Conservation (phyloP, 2,888 invertebrate species). For the Parapristionchus giblindavisi region DNA sequence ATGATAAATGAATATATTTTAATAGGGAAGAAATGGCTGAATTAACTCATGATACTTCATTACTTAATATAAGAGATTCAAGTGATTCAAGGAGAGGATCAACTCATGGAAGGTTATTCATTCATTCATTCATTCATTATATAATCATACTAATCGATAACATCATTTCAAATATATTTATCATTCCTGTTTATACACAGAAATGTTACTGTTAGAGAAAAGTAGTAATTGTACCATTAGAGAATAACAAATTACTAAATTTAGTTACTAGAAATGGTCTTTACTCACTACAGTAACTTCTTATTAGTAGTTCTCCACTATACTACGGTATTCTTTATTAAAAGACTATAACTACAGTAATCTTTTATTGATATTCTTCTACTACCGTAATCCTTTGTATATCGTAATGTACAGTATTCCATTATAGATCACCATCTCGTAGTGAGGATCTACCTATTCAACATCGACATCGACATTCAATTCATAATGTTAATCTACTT, state of each 20-base stretch:
- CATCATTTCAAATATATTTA: too few relatives aligned
- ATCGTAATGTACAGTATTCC: neutral
- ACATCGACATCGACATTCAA: slow-evolving; percentile 33
- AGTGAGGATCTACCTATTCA: slow-evolving; percentile 8
- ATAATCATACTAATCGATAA: neutral
- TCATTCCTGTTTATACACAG: too few relatives aligned
- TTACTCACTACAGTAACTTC: neutral
- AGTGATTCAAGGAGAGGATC: slow-evolving; percentile 24
- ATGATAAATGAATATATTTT: neutral
- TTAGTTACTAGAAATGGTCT: neutral
- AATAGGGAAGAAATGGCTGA: slow-evolving; percentile 34
- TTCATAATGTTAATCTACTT: slow-evolving; percentile 30
- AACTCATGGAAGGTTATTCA: too few relatives aligned
- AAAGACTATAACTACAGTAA: neutral
- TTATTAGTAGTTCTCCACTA: neutral
- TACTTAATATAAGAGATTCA: slow-evolving; percentile 23
- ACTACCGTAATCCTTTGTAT: neutral
- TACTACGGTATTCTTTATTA: neutral
- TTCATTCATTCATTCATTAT: neutral
- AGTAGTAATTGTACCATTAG: too few relatives aligned
- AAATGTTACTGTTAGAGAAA: too few relatives aligned
- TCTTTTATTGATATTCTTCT: neutral
- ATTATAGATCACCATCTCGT: slow-evolving; percentile 16
- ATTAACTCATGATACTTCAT: slow-evolving; percentile 13
- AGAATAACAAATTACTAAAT: neutral